Conservation (phyloP, 2,888 invertebrate genomes). For the Phyllotreta striolata region DNA sequence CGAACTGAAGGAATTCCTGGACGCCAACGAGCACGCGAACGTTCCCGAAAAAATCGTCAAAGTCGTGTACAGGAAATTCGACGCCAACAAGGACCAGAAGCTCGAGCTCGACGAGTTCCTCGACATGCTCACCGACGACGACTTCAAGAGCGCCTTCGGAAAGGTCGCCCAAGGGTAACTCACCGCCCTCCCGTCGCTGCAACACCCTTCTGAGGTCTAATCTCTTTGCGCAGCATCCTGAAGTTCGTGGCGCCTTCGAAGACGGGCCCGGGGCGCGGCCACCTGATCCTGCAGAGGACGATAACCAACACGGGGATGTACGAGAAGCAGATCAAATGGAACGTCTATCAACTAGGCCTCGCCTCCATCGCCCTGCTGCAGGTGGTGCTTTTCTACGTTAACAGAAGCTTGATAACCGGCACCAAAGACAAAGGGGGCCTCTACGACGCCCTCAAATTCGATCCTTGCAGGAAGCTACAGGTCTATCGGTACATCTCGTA, state of each 20-base stretch:
- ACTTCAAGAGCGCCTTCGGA: slow-evolving; percentile 52
- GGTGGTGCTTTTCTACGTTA: slow-evolving; percentile 68
- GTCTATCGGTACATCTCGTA: slow-evolving; percentile 94
- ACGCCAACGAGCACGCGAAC: slow-evolving; percentile 65
- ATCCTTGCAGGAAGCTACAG: slow-evolving; percentile 84
- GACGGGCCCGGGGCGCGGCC: slow-evolving; percentile 9
- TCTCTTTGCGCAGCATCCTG: too few relatives aligned
- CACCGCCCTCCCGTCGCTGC: too few relatives aligned
- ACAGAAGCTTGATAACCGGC: slow-evolving; percentile 7
- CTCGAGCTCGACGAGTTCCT: slow-evolving; percentile 77
- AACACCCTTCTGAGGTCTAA: too few relatives aligned
- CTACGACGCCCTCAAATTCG: slow-evolving; percentile 79
- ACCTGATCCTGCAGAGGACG: slow-evolving; percentile 38
- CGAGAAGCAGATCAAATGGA: slow-evolving; percentile 89
- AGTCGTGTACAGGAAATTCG: slow-evolving; percentile 70
- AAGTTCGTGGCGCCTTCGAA: slow-evolving; percentile 21
- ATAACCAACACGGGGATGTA: slow-evolving; percentile 65
- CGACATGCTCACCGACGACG: slow-evolving; percentile 70
- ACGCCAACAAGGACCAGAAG: slow-evolving; percentile 70
- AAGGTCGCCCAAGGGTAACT: slow-evolving; percentile 31
- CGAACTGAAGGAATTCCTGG: slow-evolving; percentile 71
- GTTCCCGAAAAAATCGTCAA: slow-evolving; percentile 60
- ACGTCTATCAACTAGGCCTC: slow-evolving; percentile 91
- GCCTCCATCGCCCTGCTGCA: slow-evolving; percentile 86
- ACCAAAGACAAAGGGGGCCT: slow-evolving; percentile 55